Evolutionary conservation across 2,113 vertebrate genomes (phyloP).

Genomic region (Potamarius usumacintae): DNA sequence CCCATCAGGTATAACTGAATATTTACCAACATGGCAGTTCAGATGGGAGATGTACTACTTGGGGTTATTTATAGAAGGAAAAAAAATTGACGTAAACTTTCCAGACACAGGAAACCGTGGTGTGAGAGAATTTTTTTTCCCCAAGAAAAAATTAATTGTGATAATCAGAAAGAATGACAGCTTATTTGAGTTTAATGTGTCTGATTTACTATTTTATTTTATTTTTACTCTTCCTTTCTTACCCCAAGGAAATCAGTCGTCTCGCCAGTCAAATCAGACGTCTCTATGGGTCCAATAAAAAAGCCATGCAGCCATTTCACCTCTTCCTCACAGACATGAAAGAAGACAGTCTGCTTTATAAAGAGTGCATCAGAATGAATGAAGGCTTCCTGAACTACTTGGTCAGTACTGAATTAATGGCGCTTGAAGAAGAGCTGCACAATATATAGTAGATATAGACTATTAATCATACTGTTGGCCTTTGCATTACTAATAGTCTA

Average conservation of each 20-base stretch:
- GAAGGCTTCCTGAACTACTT: conserved; percentile 85
- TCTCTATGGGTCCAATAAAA: conserved; percentile 88
- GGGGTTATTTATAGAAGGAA: background rate
- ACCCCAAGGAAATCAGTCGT: conserved; percentile 81
- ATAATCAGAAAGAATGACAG: background rate
- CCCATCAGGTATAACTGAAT: background rate
- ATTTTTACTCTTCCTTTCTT: conserved; percentile 8
- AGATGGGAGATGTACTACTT: background rate
- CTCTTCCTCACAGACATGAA: conserved; percentile 80
- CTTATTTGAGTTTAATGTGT: background rate
- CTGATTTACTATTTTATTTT: background rate
- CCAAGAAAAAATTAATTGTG: no score
- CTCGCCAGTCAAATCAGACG: conserved; percentile 86
- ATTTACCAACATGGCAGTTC: background rate
- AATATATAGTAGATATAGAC: background rate
- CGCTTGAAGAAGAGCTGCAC: background rate
- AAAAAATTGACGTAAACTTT: background rate
- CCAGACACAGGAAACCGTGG: background rate
- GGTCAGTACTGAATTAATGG: conserved; percentile 66
- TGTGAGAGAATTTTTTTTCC: no score
- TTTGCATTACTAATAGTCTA: background rate
- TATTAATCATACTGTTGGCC: background rate
- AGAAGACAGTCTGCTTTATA: conserved; percentile 74
- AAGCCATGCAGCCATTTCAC: conserved; percentile 81
- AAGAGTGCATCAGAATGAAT: conserved; percentile 89